Conservation (phyloP, 2,888 invertebrate genomes). For the Drosophila pseudotalamancana region DNA sequence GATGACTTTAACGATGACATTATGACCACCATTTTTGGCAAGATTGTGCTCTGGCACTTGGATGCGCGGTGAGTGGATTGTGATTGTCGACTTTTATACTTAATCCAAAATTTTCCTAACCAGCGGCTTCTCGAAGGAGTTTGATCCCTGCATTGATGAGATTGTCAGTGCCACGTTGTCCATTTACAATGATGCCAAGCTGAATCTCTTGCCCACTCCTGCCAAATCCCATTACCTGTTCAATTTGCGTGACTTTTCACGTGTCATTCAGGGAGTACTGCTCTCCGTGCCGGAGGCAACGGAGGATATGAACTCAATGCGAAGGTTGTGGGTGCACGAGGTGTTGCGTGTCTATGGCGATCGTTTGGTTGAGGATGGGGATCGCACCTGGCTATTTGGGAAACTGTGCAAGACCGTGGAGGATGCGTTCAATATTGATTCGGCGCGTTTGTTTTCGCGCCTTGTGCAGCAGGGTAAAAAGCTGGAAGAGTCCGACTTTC, state of each 20-base stretch:
- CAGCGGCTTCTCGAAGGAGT: constrained; percentile 96
- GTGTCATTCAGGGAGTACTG: constrained; percentile 96
- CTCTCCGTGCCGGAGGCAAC: constrained; percentile 96
- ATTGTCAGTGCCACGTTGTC: constrained; percentile 94
- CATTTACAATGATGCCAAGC: constrained; percentile 92
- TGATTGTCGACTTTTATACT: neutral
- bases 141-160: constrained; percentile 96
- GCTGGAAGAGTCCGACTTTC: constrained; percentile 91
- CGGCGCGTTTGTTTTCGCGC: constrained; percentile 89
- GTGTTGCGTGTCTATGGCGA: constrained; percentile 96
- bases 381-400: constrained; percentile 92
- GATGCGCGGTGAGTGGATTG: constrained; percentile 89
- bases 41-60: constrained; percentile 97
- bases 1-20: constrained; percentile 95
- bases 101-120: constrained; percentile 3
- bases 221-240: constrained; percentile 97
- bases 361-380: constrained; percentile 93
- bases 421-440: constrained; percentile 87
- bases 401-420: constrained; percentile 88
- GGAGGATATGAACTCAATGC: constrained; percentile 93
- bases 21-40: constrained; percentile 93
- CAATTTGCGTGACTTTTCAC: constrained; percentile 96
- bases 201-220: constrained; percentile 95
- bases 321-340: constrained; percentile 97
- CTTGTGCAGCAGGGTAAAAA: constrained; percentile 84